A percentile compares a stretch with the other conserved stretches of the same genome.
Conservation (phyloP, 1,140 invertebrate genomes). For the Drosophila parvula region DNA sequence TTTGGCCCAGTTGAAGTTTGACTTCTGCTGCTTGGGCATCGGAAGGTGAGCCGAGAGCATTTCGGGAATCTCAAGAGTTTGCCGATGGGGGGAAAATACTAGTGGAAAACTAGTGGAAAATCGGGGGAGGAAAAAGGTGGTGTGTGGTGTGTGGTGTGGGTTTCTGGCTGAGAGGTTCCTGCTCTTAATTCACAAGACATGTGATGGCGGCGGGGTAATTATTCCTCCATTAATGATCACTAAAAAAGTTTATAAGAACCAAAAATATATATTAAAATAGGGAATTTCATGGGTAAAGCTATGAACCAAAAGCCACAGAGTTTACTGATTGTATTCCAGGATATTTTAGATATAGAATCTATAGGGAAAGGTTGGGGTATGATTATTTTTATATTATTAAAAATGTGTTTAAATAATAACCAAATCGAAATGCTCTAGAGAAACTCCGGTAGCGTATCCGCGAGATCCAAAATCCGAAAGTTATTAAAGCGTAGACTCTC, state of each 20-base stretch:
- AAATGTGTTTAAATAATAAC: neutral
- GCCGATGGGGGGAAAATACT: neutral
- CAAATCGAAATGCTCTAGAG: neutral
- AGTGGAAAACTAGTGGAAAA: conserved; percentile 7
- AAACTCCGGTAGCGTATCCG: neutral
- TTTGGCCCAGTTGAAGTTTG: conserved; percentile 36
- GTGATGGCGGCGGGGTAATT: neutral
- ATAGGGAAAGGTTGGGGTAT: no score
- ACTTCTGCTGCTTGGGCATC: conserved; percentile 15
- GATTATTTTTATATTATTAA: no score
- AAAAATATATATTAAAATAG: neutral
- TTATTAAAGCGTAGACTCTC: conserved; percentile 76
- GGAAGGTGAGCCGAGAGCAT: conserved; percentile 31
- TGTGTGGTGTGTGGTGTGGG: neutral
- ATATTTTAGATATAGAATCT: no score
- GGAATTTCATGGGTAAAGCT: neutral
- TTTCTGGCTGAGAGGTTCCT: conserved; percentile 21
- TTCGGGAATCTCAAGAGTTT: conserved; percentile 41
- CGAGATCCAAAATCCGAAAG: conserved; percentile 37
- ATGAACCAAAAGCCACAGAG: no score
- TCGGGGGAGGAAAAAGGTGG: neutral
- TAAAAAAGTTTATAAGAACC: neutral
- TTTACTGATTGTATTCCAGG: no score
- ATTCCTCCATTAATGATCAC: conserved; percentile 1
- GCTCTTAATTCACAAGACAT: conserved; percentile 15